phyloP scores from a whole-genome alignment of 1,140 invertebrate genomes.

The Drosophila erecta region DNA sequence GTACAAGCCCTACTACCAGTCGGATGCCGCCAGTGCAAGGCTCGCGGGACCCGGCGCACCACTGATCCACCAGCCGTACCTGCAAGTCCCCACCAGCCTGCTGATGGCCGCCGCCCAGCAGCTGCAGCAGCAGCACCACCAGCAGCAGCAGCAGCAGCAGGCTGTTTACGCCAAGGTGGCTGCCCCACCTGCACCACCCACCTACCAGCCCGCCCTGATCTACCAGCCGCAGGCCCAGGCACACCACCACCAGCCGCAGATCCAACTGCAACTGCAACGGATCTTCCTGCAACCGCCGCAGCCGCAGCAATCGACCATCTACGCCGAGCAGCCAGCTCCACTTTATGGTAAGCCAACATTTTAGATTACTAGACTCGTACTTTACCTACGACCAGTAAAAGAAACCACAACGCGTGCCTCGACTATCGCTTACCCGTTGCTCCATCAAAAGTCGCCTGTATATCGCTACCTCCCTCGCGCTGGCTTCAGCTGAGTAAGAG shows the following conservation, averaged over 20 bases:
- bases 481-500: too few relatives aligned
- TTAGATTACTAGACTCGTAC: too few relatives aligned
- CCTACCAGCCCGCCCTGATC: conserved; percentile 42
- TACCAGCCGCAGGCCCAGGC: conserved; percentile 48
- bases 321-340: conserved; percentile 47
- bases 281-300: conserved; percentile 56
- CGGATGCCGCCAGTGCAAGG: conserved; percentile 47
- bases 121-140: conserved; percentile 62
- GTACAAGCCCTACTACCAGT: conserved; percentile 64
- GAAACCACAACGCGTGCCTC: too few relatives aligned
- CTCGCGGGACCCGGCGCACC: conserved; percentile 17
- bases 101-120: conserved; percentile 68
- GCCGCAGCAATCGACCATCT: conserved; percentile 40
- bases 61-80: conserved; percentile 47
- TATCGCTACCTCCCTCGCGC: too few relatives aligned
- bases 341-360: conserved; percentile 21
- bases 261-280: conserved; percentile 56
- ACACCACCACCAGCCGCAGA: conserved; percentile 17
- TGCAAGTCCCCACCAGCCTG: conserved; percentile 71
- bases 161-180: conserved; percentile 39
- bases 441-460: too few relatives aligned
- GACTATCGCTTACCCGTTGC: too few relatives aligned
- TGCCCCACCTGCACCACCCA: conserved; percentile 24
- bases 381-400: too few relatives aligned
- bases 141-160: conserved; percentile 49